Percentiles rank a stretch among this genome's conserved stretches.
Evolutionary conservation across 2,888 invertebrate genomes (phyloP).

Genomic region (Scaptomyza flava): DNA sequence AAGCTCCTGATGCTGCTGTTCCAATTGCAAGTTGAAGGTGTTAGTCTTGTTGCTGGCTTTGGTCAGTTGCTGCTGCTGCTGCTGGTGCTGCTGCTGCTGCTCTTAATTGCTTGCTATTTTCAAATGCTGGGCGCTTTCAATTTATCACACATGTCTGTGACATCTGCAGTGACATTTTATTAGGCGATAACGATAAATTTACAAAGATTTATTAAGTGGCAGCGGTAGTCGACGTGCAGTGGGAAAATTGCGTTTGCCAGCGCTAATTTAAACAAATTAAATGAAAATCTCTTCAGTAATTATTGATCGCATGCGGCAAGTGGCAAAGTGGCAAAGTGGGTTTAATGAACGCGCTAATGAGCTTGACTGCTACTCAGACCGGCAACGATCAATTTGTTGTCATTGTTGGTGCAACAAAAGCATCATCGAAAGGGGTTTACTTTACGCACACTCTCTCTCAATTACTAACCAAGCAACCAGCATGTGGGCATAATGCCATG

Average conservation of each 20-base stretch:
- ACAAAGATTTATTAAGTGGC: conserved; percentile 76
- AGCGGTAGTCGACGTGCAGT: conserved; percentile 30
- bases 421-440: conserved; percentile 32
- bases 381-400: conserved; percentile 71
- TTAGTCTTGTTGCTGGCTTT: not conserved
- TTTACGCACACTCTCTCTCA: not conserved
- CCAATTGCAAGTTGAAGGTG: conserved; percentile 51
- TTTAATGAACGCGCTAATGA: conserved; percentile 77
- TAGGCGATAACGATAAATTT: conserved; percentile 81
- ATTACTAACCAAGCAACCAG: conserved; percentile 28
- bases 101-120: conserved; percentile 79
- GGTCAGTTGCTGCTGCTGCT: conserved; percentile 28
- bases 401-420: conserved; percentile 70
- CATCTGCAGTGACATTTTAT: conserved; percentile 76
- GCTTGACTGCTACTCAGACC: conserved; percentile 28
- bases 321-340: conserved; percentile 31
- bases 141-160: conserved; percentile 70
- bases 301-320: conserved; percentile 65
- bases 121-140: conserved; percentile 78
- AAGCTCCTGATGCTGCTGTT: conserved; percentile 45
- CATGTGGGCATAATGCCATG: conserved; percentile 58
- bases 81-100: conserved; percentile 32
- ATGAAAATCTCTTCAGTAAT: conserved; percentile 67
- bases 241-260: conserved; percentile 56
- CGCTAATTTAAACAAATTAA: conserved; percentile 78